Conservation (phyloP, 2,797 vertebrate genomes). For the Sebastes kiyomatsui region DNA sequence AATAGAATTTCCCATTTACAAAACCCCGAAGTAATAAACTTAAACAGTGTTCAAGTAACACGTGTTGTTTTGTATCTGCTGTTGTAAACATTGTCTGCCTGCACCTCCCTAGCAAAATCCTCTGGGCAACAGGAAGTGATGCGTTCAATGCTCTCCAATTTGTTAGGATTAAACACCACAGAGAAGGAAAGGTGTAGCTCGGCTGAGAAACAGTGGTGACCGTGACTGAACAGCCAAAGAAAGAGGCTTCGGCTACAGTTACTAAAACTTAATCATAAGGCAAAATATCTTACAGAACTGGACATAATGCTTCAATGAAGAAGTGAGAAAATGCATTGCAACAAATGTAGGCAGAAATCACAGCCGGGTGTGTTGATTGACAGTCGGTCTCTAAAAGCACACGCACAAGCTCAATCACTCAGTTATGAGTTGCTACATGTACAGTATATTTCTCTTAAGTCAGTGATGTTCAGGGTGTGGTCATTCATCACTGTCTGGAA, state of each 20-base stretch:
- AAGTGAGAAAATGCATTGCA: background rate
- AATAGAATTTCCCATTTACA: background rate
- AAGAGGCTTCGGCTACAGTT: background rate
- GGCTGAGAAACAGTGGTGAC: background rate
- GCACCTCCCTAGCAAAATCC: background rate
- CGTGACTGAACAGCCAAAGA: background rate
- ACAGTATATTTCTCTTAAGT: background rate
- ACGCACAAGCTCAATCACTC: background rate
- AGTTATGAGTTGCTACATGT: background rate
- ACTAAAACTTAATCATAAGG: background rate
- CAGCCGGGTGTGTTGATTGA: background rate
- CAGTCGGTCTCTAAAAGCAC: background rate
- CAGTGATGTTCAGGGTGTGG: constrained; percentile 40
- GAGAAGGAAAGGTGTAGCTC: background rate
- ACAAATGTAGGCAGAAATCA: background rate
- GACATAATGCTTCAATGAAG: background rate
- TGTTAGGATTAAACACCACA: constrained; percentile 3
- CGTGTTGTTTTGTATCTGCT: background rate
- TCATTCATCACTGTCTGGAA: constrained; percentile 11
- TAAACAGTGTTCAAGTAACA: background rate
- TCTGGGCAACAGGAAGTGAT: constrained; percentile 14
- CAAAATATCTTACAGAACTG: background rate
- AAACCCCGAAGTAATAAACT: background rate
- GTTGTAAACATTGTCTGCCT: background rate
- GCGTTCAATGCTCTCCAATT: background rate